Conservation (phyloP, 2,888 invertebrate genomes). For the Thelaira solivaga region DNA sequence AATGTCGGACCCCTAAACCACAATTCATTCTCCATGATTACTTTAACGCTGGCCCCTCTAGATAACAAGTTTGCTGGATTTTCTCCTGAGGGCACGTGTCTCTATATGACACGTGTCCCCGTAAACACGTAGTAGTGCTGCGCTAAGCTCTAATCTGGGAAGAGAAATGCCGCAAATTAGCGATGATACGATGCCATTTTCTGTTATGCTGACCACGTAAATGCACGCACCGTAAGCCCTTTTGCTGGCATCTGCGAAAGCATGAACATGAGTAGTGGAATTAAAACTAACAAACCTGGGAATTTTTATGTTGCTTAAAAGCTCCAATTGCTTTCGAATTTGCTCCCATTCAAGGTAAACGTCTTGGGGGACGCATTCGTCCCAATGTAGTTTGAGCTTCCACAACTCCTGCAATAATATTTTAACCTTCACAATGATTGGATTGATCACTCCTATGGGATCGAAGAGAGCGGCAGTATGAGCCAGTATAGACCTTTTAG, state of each 20-base stretch:
- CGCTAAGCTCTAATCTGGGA: too few relatives aligned
- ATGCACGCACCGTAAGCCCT: background rate
- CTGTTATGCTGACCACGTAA: background rate
- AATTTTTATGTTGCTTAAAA: too few relatives aligned
- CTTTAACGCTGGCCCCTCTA: too few relatives aligned
- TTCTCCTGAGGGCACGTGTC: too few relatives aligned
- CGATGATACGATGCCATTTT: background rate
- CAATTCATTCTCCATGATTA: too few relatives aligned
- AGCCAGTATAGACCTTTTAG: background rate
- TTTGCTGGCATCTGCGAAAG: slow-evolving; percentile 8
- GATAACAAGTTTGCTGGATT: too few relatives aligned
- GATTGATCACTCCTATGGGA: slow-evolving; percentile 22
- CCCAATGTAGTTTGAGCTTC: background rate
- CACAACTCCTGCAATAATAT: slow-evolving; percentile 1
- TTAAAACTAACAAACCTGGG: too few relatives aligned
- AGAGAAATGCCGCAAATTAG: background rate
- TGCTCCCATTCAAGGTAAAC: background rate
- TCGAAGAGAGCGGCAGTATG: slow-evolving; percentile 19
- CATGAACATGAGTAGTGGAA: background rate
- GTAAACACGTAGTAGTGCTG: too few relatives aligned
- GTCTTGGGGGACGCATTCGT: background rate
- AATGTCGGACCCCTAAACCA: too few relatives aligned
- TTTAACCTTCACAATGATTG: slow-evolving; percentile 10
- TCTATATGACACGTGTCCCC: too few relatives aligned
- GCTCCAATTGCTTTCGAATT: too few relatives aligned